A percentile compares a stretch with the other conserved stretches of the same genome.
Evolutionary conservation across 2,888 invertebrate species (phyloP).

Genomic region (Subacronicta megacephala): DNA sequence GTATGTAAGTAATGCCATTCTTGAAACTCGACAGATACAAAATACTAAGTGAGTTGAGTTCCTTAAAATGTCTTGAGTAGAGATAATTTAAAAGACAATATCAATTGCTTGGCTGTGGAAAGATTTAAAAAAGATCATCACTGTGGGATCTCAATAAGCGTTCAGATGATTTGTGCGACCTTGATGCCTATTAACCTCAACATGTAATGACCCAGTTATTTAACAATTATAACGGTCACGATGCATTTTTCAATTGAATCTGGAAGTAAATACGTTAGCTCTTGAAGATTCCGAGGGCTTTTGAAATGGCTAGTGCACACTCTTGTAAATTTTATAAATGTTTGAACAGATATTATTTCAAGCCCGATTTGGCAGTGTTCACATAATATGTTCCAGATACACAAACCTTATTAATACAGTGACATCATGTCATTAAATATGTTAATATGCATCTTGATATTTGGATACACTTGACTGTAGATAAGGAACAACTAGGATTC

Average conservation of each 20-base stretch:
- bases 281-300: conserved; percentile 41
- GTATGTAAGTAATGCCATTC: too few species aligned
- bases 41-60: too few species aligned
- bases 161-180: conserved; percentile 59
- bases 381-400: conserved; percentile 28
- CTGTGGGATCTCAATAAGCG: conserved; percentile 34
- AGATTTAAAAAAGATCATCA: conserved; percentile 17
- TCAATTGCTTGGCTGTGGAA: background rate
- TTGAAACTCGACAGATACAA: too few species aligned
- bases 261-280: conserved; percentile 53
- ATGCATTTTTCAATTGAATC: conserved; percentile 72
- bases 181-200: conserved; percentile 72
- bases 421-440: conserved; percentile 26
- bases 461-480: conserved; percentile 13
- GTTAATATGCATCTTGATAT: conserved; percentile 23
- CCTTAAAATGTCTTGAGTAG: too few species aligned
- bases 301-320: conserved; percentile 6
- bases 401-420: conserved; percentile 31
- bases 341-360: conserved; percentile 28
- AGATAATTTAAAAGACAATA: background rate
- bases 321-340: conserved; percentile 7
- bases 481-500: conserved; percentile 6
- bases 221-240: conserved; percentile 65
- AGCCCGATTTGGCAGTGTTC: conserved; percentile 18
- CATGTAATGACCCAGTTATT: conserved; percentile 70